Evolutionary conservation across 2,797 vertebrate genomes (phyloP).

Genomic region (Phyllotis vaccarum): DNA sequence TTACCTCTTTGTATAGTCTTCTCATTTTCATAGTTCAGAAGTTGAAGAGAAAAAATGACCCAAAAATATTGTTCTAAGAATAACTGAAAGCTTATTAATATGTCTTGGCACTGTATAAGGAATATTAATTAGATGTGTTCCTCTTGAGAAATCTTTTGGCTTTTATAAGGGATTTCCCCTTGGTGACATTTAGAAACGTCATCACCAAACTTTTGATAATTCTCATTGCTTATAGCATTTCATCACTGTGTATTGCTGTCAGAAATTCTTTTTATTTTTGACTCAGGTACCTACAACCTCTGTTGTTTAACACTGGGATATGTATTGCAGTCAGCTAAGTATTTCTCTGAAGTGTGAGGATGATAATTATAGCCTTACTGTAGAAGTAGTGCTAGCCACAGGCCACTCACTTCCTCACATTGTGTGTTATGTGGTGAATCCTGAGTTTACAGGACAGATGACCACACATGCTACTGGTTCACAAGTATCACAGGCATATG

Average conservation of each 20-base stretch:
- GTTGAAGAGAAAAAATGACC: background rate
- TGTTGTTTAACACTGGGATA: background rate
- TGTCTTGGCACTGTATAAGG: background rate
- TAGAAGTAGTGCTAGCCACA: background rate
- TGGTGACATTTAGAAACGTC: background rate
- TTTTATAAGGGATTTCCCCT: background rate
- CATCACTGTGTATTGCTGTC: background rate
- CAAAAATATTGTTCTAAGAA: slow-evolving; percentile 15
- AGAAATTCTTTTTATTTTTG: slow-evolving; percentile 16
- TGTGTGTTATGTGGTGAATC: background rate
- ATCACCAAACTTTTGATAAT: background rate
- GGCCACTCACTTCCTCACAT: background rate
- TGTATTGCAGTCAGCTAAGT: background rate
- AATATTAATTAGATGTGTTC: background rate
- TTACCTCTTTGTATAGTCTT: background rate
- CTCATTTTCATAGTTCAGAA: slow-evolving; percentile 10
- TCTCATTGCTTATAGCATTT: background rate
- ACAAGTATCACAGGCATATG: background rate
- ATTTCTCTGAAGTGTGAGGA: background rate
- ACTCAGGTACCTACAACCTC: background rate
- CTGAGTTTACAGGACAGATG: background rate
- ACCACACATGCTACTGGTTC: background rate
- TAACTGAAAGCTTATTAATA: background rate
- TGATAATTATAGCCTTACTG: background rate
- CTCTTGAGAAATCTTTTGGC: background rate